Base-by-base conservation (phyloP, 1,140 invertebrate genomes). In the Anastrepha obliqua region DNA sequence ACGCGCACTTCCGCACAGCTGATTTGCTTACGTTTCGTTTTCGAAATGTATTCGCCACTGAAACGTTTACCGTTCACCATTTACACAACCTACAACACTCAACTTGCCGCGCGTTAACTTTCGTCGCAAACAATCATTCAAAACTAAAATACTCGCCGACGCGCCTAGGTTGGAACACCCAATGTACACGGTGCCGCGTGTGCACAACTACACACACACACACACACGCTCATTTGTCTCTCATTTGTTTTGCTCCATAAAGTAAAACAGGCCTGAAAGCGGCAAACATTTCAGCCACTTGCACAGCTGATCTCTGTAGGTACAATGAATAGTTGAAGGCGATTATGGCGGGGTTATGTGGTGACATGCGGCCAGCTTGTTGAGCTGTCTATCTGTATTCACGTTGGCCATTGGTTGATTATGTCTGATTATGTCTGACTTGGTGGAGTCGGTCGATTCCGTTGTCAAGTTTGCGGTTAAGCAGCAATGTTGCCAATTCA, bases 11-110 rank as follows among this genome's bases (percentile, higher is more conserved):
- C 74, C 74, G 47, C 74, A 55, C 74, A 81, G 74, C 74, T 81
- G 74, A 55, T 81, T 55, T 81, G 74, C 74, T 81, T 81, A 81
- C 74, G 47, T 81, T 81, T 81, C 44, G 74, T 55, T 81, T 55
- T 55, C 74, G 51, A 81, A 81, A 55, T 81, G 4, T 7, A 3
- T 15, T 7, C 74, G 74, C 47, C 74, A 81, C 74, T 29, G 17
- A 55, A 81, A 81, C 74, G 8, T 81, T 74, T 74, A 51, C 70
- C 44, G 17, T 51, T 51, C 44, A 74, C 44, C 42, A 3, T 2
- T 74, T 15, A 55, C n/a, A 55, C 51, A 55, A 55, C 67, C 13
- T 74, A 74, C 39, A 67, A 67, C 65, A 20, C 39, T 67, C 65
- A 67, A 67, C 65, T 47, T 47, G 70, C 47, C 74, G 47, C 74